Percentiles rank a stretch among this genome's conserved stretches.
These are phyloP conservation scores for Salminus brasiliensis DNA, from an alignment of 2,113 vertebrate genomes.

Conservation along the genomic window DNA sequence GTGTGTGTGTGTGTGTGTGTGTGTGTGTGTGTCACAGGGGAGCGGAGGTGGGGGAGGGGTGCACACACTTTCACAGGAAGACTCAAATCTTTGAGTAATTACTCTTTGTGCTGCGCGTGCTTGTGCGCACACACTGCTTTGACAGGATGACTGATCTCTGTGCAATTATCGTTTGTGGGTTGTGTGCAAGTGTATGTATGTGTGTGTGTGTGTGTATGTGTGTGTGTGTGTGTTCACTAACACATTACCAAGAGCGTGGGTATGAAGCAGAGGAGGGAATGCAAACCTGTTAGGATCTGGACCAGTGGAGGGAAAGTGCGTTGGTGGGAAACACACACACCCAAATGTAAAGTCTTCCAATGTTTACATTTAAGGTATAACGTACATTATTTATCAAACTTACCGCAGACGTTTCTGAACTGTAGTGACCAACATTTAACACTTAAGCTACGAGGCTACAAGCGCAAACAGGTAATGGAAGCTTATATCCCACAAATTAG, in stretches of 20 bases:
- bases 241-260: slow-evolving; percentile 28
- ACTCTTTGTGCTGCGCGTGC: slow-evolving; percentile 21
- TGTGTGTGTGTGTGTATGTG: slow-evolving; percentile 20
- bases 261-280: not conserved
- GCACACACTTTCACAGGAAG: slow-evolving; percentile 13
- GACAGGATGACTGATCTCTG: slow-evolving; percentile 48
- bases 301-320: not conserved
- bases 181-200: slow-evolving; percentile 18
- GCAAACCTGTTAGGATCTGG: not conserved
- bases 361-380: too few relatives aligned
- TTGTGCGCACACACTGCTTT: slow-evolving; percentile 7
- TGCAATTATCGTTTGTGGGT: slow-evolving; percentile 22
- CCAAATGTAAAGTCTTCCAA: too few relatives aligned
- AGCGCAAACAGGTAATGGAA: too few relatives aligned
- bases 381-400: too few relatives aligned
- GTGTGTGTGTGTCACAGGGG: slow-evolving; percentile 11
- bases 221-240: slow-evolving; percentile 31
- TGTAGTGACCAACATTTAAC: too few relatives aligned
- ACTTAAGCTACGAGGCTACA: too few relatives aligned
- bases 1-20: too few relatives aligned
- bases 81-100: slow-evolving; percentile 39
- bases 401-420: too few relatives aligned
- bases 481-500: too few relatives aligned
- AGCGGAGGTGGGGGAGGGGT: not conserved
- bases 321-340: not conserved